Evolutionary conservation across 1,140 invertebrate species (phyloP).

Genomic region (Tetragonula clypearis): DNA sequence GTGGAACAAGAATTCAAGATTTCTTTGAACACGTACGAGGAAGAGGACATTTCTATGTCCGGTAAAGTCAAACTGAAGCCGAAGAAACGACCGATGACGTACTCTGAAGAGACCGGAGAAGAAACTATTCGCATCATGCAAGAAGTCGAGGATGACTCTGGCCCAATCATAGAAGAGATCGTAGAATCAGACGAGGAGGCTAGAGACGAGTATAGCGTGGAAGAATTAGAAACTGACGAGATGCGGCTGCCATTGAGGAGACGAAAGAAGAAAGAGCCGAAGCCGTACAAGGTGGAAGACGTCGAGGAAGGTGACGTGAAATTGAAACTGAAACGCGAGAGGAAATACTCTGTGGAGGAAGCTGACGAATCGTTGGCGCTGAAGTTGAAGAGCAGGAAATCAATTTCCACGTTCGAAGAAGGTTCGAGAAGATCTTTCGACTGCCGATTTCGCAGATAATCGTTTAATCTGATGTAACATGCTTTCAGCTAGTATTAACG

Average conservation of each 20-base stretch:
- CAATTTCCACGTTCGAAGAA: constrained; percentile 84
- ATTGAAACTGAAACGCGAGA: constrained; percentile 83
- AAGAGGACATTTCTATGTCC: constrained; percentile 92
- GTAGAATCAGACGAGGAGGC: constrained; percentile 84
- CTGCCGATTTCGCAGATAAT: constrained; percentile 35
- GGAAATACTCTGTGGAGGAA: constrained; percentile 78
- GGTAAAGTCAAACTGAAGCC: constrained; percentile 90
- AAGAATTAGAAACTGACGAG: constrained; percentile 84
- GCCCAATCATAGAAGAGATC: constrained; percentile 87
- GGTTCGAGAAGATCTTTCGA: constrained; percentile 79
- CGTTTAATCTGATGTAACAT: constrained; percentile 51
- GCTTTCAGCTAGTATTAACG: constrained; percentile 55
- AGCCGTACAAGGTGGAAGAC: constrained; percentile 76
- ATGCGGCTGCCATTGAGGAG: constrained; percentile 80
- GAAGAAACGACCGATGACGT: constrained; percentile 86
- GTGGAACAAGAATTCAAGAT: constrained; percentile 94
- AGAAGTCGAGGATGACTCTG: constrained; percentile 86
- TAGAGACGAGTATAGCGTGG: constrained; percentile 83
- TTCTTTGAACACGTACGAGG: constrained; percentile 90
- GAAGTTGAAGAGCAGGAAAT: constrained; percentile 77
- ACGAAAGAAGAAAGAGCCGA: constrained; percentile 73
- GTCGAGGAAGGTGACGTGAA: constrained; percentile 80
- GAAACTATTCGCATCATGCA: constrained; percentile 87
- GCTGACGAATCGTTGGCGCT: constrained; percentile 85
- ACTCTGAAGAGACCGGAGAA: constrained; percentile 88